These are phyloP conservation scores for Sinodicranocentrus sp. DNA, from an alignment of 2,888 invertebrate species.

Conservation along the genomic window DNA sequence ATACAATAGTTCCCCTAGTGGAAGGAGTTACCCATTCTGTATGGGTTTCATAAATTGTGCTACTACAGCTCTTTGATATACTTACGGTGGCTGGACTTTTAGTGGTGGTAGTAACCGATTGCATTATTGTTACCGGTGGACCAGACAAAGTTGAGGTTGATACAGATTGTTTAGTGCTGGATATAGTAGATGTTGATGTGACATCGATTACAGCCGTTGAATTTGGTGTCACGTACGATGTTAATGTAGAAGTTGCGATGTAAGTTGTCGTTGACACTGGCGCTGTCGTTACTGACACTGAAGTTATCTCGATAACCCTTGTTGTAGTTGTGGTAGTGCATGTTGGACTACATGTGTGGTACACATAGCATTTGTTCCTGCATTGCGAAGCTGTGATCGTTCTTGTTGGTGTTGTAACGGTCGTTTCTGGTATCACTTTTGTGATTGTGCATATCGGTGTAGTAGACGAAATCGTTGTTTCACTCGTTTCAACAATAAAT, in stretches of 20 bases:
- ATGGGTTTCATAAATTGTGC: conserved; percentile 6
- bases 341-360: background rate
- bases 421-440: background rate
- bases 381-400: conserved; percentile 30
- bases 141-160: background rate
- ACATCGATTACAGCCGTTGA: background rate
- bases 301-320: conserved; percentile 17
- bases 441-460: conserved; percentile 31
- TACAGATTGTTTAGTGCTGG: background rate
- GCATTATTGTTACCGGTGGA: background rate
- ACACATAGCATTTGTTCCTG: background rate
- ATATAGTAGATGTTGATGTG: background rate
- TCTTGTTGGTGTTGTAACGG: conserved; percentile 19
- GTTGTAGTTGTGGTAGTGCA: conserved; percentile 20
- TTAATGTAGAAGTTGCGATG: conserved; percentile 10
- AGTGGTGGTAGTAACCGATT: background rate
- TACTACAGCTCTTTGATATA: background rate
- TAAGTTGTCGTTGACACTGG: background rate
- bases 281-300: conserved; percentile 21
- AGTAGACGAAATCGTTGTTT: background rate
- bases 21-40: background rate
- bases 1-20: background rate
- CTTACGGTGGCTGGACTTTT: conserved; percentile 18
- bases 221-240: background rate
- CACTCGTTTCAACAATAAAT: background rate